Percentiles rank a stretch among this genome's conserved stretches.
phyloP scores from a whole-genome alignment of 2,888 invertebrate species.

The Mimumesa dahlbomi region DNA sequence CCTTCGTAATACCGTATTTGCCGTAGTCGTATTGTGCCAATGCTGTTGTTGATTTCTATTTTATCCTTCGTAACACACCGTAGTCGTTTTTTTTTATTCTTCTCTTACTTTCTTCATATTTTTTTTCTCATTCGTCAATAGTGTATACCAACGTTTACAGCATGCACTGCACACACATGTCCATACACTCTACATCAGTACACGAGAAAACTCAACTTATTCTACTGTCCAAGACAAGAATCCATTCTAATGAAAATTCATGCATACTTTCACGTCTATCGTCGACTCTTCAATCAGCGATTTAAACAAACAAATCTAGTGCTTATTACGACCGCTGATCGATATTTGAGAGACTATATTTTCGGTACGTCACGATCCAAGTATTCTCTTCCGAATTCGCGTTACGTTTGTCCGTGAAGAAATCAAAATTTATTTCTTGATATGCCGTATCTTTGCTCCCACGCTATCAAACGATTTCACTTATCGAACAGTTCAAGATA shows the following conservation, averaged over 20 bases:
- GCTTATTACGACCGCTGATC: slow-evolving; percentile 57
- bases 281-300: slow-evolving; percentile 79
- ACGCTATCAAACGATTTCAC: no score
- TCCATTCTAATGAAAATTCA: slow-evolving; percentile 56
- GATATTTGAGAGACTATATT: slow-evolving; percentile 68
- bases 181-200: slow-evolving; percentile 29
- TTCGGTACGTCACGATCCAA: slow-evolving; percentile 59
- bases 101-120: slow-evolving; percentile 42
- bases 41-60: slow-evolving; percentile 65
- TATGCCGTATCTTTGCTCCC: no score
- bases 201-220: slow-evolving; percentile 23
- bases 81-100: slow-evolving; percentile 34
- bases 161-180: slow-evolving; percentile 65
- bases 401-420: no score
- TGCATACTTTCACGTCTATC: slow-evolving; percentile 75
- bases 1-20: slow-evolving; percentile 61
- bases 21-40: slow-evolving; percentile 65
- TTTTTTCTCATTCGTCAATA: slow-evolving; percentile 23
- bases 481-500: no score
- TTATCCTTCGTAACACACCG: slow-evolving; percentile 62
- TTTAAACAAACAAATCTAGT: slow-evolving; percentile 54
- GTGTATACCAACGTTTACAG: slow-evolving; percentile 59
- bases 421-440: no score
- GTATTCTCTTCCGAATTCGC: no score
- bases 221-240: slow-evolving; percentile 52